phyloP scores from a whole-genome alignment of 2,797 vertebrate species.

The Vireo griseus region DNA sequence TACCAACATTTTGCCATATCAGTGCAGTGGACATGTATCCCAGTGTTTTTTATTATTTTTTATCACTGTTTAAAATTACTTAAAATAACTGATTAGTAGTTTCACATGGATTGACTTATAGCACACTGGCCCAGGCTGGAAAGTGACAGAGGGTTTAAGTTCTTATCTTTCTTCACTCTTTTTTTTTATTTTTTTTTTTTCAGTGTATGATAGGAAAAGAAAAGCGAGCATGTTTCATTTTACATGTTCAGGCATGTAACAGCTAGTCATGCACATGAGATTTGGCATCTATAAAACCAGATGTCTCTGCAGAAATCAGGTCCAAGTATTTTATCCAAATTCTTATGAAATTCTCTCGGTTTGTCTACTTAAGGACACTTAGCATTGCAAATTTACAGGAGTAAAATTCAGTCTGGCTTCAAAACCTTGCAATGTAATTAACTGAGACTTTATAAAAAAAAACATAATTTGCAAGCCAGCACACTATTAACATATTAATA shows the following conservation, averaged over 20 bases:
- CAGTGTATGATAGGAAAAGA: background rate
- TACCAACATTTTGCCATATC: background rate
- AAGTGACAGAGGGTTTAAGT: background rate
- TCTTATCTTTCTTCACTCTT: background rate
- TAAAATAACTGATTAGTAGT: background rate
- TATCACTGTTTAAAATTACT: background rate
- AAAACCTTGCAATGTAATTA: constrained; percentile 61
- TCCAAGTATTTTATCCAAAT: constrained; percentile 25
- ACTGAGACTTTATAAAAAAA: constrained; percentile 56
- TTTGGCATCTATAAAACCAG: background rate
- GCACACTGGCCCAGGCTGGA: background rate
- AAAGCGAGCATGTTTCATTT: background rate
- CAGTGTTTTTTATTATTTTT: background rate
- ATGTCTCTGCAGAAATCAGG: background rate
- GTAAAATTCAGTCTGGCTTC: constrained; percentile 41
- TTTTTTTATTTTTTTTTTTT: background rate
- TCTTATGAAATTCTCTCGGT: constrained; percentile 7
- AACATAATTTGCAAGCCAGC: constrained; percentile 52
- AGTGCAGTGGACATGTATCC: background rate
- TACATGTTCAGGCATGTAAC: background rate
- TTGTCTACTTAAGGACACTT: constrained; percentile 44
- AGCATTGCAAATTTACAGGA: constrained; percentile 42
- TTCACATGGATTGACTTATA: background rate
- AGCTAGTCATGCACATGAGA: background rate
- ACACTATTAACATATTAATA: constrained; percentile 65